These are phyloP conservation scores for Lydus trimaculatus DNA, from an alignment of 2,888 invertebrate species.

Conservation along the genomic window DNA sequence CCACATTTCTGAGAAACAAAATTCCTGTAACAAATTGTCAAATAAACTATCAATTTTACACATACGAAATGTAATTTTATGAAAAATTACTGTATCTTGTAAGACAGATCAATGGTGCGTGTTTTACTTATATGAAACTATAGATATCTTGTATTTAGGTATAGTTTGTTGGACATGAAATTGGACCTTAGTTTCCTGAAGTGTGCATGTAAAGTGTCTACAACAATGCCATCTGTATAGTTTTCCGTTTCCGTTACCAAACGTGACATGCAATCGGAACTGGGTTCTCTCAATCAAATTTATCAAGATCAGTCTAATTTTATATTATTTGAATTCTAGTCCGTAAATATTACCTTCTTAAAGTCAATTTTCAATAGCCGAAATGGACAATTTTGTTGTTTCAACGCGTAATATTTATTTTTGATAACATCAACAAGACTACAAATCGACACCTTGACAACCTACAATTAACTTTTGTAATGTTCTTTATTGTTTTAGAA, in stretches of 20 bases:
- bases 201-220: slow-evolving; percentile 58
- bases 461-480: slow-evolving; percentile 60
- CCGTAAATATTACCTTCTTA: slow-evolving; percentile 47
- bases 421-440: slow-evolving; percentile 60
- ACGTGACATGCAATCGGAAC: slow-evolving; percentile 61
- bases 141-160: slow-evolving; percentile 32
- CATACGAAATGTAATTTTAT: background rate
- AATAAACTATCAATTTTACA: background rate
- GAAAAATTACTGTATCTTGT: background rate
- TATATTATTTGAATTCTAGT: slow-evolving; percentile 46
- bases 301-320: slow-evolving; percentile 57
- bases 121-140: slow-evolving; percentile 38
- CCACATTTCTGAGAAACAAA: background rate
- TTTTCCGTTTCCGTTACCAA: slow-evolving; percentile 59
- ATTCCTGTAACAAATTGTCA: background rate
- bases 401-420: slow-evolving; percentile 61
- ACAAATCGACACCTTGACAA: slow-evolving; percentile 63
- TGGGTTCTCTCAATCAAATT: slow-evolving; percentile 61
- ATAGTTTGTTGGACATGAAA: slow-evolving; percentile 42
- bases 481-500: slow-evolving; percentile 59
- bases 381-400: slow-evolving; percentile 56
- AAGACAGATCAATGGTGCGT: slow-evolving; percentile 17
- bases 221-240: slow-evolving; percentile 62
- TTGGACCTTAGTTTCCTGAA: slow-evolving; percentile 53
- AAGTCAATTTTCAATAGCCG: slow-evolving; percentile 38